phyloP scores from a whole-genome alignment of 2,113 vertebrate species.

The Eidolon helvum region DNA sequence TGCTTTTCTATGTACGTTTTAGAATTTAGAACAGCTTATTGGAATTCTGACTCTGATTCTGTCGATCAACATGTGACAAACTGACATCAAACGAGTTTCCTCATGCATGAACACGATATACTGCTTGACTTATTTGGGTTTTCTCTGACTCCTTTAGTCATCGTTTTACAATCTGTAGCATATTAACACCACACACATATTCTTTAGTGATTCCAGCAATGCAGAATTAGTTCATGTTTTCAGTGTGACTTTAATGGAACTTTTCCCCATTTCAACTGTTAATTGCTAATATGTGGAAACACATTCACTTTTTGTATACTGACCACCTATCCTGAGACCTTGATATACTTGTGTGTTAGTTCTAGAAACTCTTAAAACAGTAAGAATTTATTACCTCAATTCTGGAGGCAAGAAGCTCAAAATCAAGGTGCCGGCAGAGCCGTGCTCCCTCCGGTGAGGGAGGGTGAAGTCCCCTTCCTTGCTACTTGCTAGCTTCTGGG shows the following conservation, averaged over 20 bases:
- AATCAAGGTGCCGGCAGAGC: not conserved
- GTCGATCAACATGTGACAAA: not conserved
- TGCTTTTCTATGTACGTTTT: not conserved
- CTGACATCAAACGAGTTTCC: not conserved
- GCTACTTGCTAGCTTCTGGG: not conserved
- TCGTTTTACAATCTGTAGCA: not conserved
- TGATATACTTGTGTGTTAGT: not conserved
- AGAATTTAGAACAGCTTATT: not conserved
- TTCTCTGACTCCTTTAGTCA: not conserved
- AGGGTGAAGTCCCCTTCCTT: not conserved
- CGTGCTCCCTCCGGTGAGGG: not conserved
- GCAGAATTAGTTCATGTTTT: not conserved
- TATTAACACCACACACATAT: not conserved
- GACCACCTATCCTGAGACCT: not conserved
- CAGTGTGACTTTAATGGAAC: not conserved
- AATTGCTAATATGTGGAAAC: not conserved
- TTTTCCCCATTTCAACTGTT: not conserved
- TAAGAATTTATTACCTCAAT: not conserved
- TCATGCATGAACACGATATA: accelerated
- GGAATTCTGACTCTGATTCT: not conserved
- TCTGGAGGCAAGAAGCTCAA: not conserved
- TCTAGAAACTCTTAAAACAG: not conserved
- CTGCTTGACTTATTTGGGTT: not conserved
- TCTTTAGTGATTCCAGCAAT: not conserved
- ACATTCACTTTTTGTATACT: not conserved